A percentile compares a stretch with the other conserved stretches of the same genome.
Evolutionary conservation across 2,797 vertebrate genomes (phyloP).

Genomic region (Uromys caudimaculatus): DNA sequence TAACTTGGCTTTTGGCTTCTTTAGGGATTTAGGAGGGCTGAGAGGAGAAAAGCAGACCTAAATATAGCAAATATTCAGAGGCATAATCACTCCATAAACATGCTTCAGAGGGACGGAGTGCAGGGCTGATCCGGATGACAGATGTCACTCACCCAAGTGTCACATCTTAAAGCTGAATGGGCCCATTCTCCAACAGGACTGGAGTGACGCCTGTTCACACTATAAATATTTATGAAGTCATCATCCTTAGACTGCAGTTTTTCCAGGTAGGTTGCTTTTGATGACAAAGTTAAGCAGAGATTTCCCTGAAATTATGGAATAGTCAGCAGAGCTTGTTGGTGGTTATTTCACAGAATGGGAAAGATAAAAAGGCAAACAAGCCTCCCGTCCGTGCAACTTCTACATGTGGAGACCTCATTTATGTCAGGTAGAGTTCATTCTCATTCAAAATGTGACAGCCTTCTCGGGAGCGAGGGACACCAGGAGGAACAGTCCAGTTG

Average conservation of each 20-base stretch:
- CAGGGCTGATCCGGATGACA: constrained; percentile 33
- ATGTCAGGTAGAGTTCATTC: constrained; percentile 61
- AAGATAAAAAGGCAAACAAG: constrained; percentile 49
- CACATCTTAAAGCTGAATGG: constrained; percentile 78
- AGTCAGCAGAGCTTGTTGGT: constrained; percentile 29
- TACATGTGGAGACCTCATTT: constrained; percentile 22
- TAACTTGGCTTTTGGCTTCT: constrained; percentile 43
- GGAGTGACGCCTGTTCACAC: constrained; percentile 57
- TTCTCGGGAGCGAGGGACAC: neutral
- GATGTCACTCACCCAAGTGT: constrained; percentile 76
- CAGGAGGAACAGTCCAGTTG: neutral
- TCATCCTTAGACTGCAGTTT: constrained; percentile 63
- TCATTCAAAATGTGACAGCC: constrained; percentile 66
- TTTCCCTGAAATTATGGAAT: constrained; percentile 65
- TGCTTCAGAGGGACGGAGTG: constrained; percentile 40
- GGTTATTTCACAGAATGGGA: constrained; percentile 71
- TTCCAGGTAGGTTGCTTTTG: constrained; percentile 76
- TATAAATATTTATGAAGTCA: constrained; percentile 81
- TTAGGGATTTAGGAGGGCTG: constrained; percentile 37
- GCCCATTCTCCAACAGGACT: constrained; percentile 66
- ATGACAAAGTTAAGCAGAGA: constrained; percentile 76
- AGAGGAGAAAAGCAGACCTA: constrained; percentile 57
- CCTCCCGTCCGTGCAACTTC: neutral
- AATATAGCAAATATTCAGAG: constrained; percentile 70
- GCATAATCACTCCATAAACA: constrained; percentile 70